These are phyloP conservation scores for Grapholita molesta DNA, from an alignment of 1,140 invertebrate species.

Conservation along the genomic window DNA sequence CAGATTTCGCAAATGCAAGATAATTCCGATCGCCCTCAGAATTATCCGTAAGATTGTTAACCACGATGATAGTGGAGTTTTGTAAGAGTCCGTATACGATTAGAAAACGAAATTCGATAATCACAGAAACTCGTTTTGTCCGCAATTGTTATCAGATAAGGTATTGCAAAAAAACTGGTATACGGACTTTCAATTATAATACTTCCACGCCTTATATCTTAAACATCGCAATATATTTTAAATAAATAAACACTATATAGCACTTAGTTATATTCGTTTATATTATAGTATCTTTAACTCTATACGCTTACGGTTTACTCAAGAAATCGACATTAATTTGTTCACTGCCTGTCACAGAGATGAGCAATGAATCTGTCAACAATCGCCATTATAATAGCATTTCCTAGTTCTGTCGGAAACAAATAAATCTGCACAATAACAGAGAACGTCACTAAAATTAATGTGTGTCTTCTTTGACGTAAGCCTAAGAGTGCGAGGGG, in stretches of 20 bases:
- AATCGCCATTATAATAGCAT: slow-evolving; percentile 57
- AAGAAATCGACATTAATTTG: slow-evolving; percentile 20
- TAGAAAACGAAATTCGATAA: not conserved
- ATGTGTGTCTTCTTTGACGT: slow-evolving; percentile 48
- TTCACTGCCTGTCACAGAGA: slow-evolving; percentile 8
- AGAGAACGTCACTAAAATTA: slow-evolving; percentile 58
- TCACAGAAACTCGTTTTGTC: not conserved
- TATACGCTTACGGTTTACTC: not conserved
- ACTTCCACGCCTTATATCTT: too few species aligned
- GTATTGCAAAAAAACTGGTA: too few species aligned
- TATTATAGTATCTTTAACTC: too few species aligned
- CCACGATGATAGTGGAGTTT: slow-evolving; percentile 37
- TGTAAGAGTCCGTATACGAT: not conserved
- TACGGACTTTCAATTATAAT: too few species aligned
- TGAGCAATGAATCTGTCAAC: slow-evolving; percentile 26
- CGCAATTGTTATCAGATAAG: too few species aligned
- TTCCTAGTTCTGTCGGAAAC: slow-evolving; percentile 57
- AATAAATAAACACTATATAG: too few species aligned
- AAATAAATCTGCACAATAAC: slow-evolving; percentile 67
- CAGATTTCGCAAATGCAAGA: slow-evolving; percentile 59
- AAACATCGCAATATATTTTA: too few species aligned
- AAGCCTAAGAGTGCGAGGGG: slow-evolving; percentile 57
- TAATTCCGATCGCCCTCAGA: slow-evolving; percentile 63
- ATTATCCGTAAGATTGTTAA: slow-evolving; percentile 49
- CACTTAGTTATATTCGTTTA: too few species aligned